These are phyloP conservation scores for Chymomyza caudatula DNA, from an alignment of 2,888 invertebrate species.

Conservation along the genomic window DNA sequence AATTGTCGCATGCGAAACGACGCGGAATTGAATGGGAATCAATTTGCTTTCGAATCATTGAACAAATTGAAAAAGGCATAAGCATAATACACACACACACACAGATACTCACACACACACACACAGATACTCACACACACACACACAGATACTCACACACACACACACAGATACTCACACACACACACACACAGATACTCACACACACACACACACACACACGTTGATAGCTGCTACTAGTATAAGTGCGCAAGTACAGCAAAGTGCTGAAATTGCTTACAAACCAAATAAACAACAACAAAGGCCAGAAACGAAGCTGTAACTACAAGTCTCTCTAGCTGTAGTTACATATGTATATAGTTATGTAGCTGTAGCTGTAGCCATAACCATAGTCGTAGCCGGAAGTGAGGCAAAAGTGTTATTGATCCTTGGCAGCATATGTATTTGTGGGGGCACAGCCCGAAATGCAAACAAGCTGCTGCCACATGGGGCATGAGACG, in stretches of 20 bases:
- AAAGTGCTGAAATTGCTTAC: conserved; percentile 65
- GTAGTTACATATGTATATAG: background rate
- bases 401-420: conserved; percentile 70
- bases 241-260: conserved; percentile 1
- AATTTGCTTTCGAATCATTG: conserved; percentile 76
- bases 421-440: conserved; percentile 65
- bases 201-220: background rate
- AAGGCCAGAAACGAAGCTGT: conserved; percentile 27
- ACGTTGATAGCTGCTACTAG: background rate
- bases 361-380: conserved; percentile 11
- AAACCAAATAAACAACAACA: conserved; percentile 70
- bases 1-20: conserved; percentile 65
- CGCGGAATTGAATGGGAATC: conserved; percentile 73
- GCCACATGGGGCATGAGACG: too few relatives aligned
- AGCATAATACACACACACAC: conserved; percentile 16
- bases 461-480: conserved; percentile 60
- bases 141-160: conserved; percentile 5
- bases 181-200: background rate
- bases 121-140: background rate
- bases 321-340: background rate
- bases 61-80: conserved; percentile 74
- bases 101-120: background rate
- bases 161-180: background rate
- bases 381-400: conserved; percentile 14
- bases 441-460: conserved; percentile 20